Evolutionary conservation across 2,113 vertebrate genomes (phyloP).

Genomic region (Urocynchramus pylzowi): DNA sequence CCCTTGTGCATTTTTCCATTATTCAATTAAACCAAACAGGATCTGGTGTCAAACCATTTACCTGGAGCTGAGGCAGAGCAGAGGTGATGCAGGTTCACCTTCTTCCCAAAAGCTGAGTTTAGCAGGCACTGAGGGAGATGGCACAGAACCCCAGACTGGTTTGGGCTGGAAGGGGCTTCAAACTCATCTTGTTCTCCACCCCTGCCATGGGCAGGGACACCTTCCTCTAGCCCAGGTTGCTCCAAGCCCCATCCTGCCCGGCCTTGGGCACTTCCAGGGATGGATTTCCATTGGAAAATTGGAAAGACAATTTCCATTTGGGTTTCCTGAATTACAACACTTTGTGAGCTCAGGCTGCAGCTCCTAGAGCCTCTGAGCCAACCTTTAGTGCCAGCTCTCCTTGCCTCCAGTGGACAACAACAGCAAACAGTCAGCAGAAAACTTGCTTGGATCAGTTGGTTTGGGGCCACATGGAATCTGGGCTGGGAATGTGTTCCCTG

Average conservation of each 20-base stretch:
- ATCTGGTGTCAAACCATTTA: not conserved
- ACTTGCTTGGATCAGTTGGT: not conserved
- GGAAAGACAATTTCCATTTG: too few species aligned
- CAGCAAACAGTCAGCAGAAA: not conserved
- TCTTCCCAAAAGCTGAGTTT: not conserved
- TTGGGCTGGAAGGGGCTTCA: not conserved
- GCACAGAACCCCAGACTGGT: not conserved
- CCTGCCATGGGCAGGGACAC: not conserved
- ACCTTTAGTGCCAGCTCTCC: not conserved
- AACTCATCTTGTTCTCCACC: not conserved
- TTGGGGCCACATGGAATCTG: not conserved
- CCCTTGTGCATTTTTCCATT: not conserved
- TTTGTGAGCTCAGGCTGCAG: not conserved
- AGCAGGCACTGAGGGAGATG: too few species aligned
- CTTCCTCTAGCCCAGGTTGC: too few species aligned
- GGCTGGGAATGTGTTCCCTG: not conserved
- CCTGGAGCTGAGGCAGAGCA: not conserved
- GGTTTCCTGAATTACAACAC: fast-evolving
- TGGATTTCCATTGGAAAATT: too few species aligned
- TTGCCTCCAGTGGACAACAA: fast-evolving
- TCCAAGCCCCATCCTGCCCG: fast-evolving
- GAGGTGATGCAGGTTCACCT: too few species aligned
- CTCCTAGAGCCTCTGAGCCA: not conserved
- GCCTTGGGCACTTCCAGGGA: not conserved
- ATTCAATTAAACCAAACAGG: not conserved